Evolutionary conservation across 2,113 vertebrate genomes (phyloP).

Genomic region (Gyps fulvus): DNA sequence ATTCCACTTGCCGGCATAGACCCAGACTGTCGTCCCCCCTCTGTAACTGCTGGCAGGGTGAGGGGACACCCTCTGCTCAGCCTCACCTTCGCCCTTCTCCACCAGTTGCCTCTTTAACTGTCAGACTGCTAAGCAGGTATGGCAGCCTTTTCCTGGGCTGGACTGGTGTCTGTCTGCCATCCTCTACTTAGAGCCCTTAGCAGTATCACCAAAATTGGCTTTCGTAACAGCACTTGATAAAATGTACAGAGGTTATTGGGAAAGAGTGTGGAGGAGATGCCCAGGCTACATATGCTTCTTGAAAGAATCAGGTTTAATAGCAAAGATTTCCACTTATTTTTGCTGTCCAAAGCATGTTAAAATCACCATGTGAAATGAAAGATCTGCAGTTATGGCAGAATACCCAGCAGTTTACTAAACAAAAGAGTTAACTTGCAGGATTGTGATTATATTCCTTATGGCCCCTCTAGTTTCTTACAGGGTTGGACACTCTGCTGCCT

Average conservation of each 20-base stretch:
- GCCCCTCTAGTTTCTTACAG: not conserved
- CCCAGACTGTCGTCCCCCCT: fast-evolving
- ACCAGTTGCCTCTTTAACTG: not conserved
- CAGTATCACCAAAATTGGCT: not conserved
- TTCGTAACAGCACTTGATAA: not conserved
- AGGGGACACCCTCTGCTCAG: not conserved
- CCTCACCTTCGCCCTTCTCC: not conserved
- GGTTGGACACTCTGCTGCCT: not conserved
- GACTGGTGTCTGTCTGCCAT: fast-evolving
- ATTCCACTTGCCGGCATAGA: not conserved
- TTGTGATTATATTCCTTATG: not conserved
- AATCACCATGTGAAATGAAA: not conserved
- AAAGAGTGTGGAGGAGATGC: fast-evolving
- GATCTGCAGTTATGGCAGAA: not conserved
- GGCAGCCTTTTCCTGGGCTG: not conserved
- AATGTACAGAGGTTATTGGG: not conserved
- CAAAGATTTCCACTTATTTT: not conserved
- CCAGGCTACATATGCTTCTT: not conserved
- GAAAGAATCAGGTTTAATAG: not conserved
- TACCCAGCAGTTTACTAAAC: not conserved
- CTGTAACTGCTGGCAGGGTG: not conserved
- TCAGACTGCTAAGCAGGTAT: fast-evolving
- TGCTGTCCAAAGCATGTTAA: not conserved
- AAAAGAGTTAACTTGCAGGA: not conserved
- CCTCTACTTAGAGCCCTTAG: not conserved